These are phyloP conservation scores for Chelmon rostratus DNA, from an alignment of 2,797 vertebrate species.

Conservation along the genomic window DNA sequence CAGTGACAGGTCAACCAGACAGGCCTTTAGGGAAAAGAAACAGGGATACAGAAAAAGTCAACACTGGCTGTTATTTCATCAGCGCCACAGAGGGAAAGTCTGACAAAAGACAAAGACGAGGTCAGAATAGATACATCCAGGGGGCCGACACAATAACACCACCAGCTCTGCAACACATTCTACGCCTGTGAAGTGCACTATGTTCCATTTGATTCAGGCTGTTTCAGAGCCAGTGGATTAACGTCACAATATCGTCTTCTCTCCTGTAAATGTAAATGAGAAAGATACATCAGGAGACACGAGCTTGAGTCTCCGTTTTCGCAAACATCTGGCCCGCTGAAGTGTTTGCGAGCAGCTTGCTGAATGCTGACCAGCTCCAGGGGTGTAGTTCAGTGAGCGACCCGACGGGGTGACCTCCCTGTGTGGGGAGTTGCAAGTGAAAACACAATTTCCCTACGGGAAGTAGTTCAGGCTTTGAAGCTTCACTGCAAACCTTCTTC, in stretches of 20 bases:
- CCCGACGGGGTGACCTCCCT: constrained; percentile 18
- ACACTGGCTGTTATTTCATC: constrained; percentile 60
- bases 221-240: background rate
- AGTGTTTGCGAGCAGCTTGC: constrained; percentile 6
- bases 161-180: constrained; percentile 7
- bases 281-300: background rate
- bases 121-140: constrained; percentile 28
- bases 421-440: constrained; percentile 17
- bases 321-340: constrained; percentile 23
- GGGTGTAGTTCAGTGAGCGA: constrained; percentile 30
- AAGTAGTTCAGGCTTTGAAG: constrained; percentile 21
- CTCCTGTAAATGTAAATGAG: constrained; percentile 4
- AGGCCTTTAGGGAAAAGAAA: constrained; percentile 48
- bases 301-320: background rate
- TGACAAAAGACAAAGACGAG: constrained; percentile 54
- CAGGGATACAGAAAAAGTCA: constrained; percentile 44
- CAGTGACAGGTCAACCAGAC: constrained; percentile 67
- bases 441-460: constrained; percentile 24
- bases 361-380: constrained; percentile 17
- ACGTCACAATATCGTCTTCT: background rate
- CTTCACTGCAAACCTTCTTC: constrained; percentile 5
- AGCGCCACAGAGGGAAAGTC: constrained; percentile 38
- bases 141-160: constrained; percentile 2
- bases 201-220: background rate
- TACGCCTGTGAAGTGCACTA: background rate